Evolutionary conservation across 2,113 vertebrate species (phyloP).

Genomic region (Puntigrus tetrazona): DNA sequence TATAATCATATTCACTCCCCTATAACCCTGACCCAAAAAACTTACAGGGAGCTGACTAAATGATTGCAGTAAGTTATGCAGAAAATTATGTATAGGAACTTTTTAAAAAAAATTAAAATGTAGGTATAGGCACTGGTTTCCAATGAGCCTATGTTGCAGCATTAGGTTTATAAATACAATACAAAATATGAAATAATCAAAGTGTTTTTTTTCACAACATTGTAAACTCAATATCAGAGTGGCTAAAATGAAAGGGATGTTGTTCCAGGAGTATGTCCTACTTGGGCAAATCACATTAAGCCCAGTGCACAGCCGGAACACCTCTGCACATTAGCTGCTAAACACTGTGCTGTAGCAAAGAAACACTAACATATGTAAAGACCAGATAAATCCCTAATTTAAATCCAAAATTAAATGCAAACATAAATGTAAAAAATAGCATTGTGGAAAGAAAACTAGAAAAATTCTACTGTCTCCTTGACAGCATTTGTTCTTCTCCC

Average conservation of each 20-base stretch:
- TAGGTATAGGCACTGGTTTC: background rate
- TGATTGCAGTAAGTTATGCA: no score
- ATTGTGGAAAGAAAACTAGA: background rate
- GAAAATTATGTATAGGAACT: background rate
- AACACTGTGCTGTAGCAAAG: background rate
- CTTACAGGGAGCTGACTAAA: no score
- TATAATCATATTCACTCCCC: background rate
- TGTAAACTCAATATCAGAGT: background rate
- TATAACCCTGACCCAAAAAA: background rate
- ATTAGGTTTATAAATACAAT: background rate
- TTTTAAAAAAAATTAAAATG: background rate
- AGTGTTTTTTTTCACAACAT: background rate
- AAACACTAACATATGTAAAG: constrained; percentile 4
- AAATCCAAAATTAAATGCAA: background rate
- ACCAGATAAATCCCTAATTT: background rate
- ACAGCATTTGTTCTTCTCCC: constrained; percentile 58
- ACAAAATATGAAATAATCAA: background rate
- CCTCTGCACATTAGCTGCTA: constrained; percentile 3
- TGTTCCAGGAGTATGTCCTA: background rate
- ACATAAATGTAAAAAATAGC: background rate
- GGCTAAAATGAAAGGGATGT: background rate
- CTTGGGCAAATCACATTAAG: background rate
- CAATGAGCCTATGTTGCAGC: background rate
- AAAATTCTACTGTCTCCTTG: constrained; percentile 35
- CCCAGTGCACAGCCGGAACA: background rate